Evolutionary conservation across 2,797 vertebrate genomes (phyloP).

Genomic region (Choloepus didactylus): DNA sequence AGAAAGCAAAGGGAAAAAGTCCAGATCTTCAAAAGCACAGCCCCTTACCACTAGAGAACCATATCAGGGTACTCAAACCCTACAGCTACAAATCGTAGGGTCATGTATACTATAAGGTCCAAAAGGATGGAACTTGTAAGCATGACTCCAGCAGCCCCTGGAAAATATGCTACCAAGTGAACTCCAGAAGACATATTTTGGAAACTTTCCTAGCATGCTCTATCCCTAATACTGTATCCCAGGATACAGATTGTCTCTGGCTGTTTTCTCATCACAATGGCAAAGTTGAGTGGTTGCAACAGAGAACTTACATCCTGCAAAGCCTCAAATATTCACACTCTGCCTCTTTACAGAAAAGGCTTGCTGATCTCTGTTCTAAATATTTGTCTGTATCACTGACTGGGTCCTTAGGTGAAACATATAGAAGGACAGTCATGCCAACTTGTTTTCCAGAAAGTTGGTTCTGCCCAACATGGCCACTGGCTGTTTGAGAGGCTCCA

Average conservation of each 20-base stretch:
- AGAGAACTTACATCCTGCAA: background rate
- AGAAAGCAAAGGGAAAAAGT: background rate
- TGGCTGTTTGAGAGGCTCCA: background rate
- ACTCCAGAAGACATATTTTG: background rate
- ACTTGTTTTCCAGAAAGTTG: background rate
- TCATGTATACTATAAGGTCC: background rate
- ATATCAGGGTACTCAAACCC: fast-evolving
- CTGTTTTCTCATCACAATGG: background rate
- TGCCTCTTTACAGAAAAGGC: background rate
- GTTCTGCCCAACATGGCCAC: background rate
- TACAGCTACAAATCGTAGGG: too few species aligned
- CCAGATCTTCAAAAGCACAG: background rate
- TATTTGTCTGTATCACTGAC: background rate
- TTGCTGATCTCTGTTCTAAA: background rate
- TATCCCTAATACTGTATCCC: background rate
- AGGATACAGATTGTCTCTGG: background rate
- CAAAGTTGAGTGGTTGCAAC: background rate
- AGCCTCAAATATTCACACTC: background rate
- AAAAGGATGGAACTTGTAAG: background rate
- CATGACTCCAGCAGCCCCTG: too few species aligned
- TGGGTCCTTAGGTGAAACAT: background rate
- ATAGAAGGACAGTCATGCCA: background rate
- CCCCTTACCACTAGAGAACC: background rate
- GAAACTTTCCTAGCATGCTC: background rate
- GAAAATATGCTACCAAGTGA: background rate